phyloP scores from a whole-genome alignment of 1,140 invertebrate species.

The Bombus huntii region DNA sequence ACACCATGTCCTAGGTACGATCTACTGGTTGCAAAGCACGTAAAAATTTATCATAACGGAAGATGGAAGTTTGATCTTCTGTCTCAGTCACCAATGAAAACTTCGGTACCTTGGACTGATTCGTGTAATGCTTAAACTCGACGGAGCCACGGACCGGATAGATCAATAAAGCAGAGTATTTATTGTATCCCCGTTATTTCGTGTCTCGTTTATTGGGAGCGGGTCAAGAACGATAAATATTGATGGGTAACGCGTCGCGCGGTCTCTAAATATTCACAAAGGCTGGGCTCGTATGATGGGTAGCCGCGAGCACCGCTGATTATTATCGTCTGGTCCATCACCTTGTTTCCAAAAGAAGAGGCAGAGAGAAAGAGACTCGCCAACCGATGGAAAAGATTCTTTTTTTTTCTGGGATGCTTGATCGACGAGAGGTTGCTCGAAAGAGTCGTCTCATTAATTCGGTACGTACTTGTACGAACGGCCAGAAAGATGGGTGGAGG shows the following conservation, averaged over 20 bases:
- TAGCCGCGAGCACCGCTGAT: constrained; percentile 12
- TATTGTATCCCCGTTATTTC: constrained; percentile 21
- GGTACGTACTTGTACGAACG: constrained; percentile 57
- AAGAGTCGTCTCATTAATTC: constrained; percentile 71
- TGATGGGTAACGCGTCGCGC: not conserved
- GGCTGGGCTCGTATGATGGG: not conserved
- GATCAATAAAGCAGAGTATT: constrained; percentile 40
- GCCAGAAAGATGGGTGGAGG: not conserved
- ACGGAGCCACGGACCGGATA: not conserved
- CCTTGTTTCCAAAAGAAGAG: constrained; percentile 6
- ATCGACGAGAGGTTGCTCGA: constrained; percentile 57
- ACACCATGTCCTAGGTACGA: too few relatives aligned
- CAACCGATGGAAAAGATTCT: not conserved
- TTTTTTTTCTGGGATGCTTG: constrained; percentile 57
- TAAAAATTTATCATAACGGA: not conserved
- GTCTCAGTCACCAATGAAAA: not conserved
- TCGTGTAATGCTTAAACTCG: constrained; percentile 10
- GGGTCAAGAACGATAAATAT: constrained; percentile 36
- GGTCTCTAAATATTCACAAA: constrained; percentile 44
- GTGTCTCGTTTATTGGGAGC: constrained; percentile 9
- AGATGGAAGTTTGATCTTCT: not conserved
- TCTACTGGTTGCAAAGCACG: too few relatives aligned
- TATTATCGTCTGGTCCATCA: constrained; percentile 22
- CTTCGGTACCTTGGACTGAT: not conserved
- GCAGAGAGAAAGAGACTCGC: not conserved